Percentiles rank a stretch among this genome's conserved stretches.
phyloP scores from a whole-genome alignment of 2,888 invertebrate species.

The Drosophila mayaguana region DNA sequence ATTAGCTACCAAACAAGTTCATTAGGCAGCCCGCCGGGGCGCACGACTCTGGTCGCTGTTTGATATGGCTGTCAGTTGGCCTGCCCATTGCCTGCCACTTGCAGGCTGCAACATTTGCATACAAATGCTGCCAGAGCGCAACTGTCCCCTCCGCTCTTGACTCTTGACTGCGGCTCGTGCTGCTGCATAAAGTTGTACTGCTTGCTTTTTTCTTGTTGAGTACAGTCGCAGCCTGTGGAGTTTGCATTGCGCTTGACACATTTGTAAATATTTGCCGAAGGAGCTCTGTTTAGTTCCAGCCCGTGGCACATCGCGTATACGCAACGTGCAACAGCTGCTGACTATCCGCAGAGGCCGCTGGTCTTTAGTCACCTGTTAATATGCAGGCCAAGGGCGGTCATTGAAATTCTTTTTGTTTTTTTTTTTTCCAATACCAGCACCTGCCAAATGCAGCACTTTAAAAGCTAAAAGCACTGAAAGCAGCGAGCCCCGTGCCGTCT shows the following conservation, averaged over 20 bases:
- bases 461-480: constrained; percentile 45
- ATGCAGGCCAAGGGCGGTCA: constrained; percentile 49
- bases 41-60: constrained; percentile 51
- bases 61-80: constrained; percentile 38
- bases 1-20: constrained; percentile 76
- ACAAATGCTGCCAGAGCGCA: constrained; percentile 58
- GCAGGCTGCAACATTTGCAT: constrained; percentile 64
- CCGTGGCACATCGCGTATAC: constrained; percentile 38
- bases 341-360: constrained; percentile 35
- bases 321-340: constrained; percentile 36
- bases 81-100: constrained; percentile 49
- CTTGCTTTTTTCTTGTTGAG: not conserved
- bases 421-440: constrained; percentile 29
- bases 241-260: constrained; percentile 53
- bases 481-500: constrained; percentile 25
- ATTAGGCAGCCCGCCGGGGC: constrained; percentile 57
- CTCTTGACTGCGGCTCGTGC: constrained; percentile 45
- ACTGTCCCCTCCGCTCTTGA: constrained; percentile 49
- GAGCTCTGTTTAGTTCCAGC: constrained; percentile 30
- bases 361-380: constrained; percentile 62
- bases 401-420: constrained; percentile 24
- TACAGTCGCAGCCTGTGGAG: constrained; percentile 21
- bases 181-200: constrained; percentile 27
- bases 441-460: constrained; percentile 50
- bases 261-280: constrained; percentile 54